phyloP scores from a whole-genome alignment of 2,888 invertebrate species.

The Neoaliturus tenellus region DNA sequence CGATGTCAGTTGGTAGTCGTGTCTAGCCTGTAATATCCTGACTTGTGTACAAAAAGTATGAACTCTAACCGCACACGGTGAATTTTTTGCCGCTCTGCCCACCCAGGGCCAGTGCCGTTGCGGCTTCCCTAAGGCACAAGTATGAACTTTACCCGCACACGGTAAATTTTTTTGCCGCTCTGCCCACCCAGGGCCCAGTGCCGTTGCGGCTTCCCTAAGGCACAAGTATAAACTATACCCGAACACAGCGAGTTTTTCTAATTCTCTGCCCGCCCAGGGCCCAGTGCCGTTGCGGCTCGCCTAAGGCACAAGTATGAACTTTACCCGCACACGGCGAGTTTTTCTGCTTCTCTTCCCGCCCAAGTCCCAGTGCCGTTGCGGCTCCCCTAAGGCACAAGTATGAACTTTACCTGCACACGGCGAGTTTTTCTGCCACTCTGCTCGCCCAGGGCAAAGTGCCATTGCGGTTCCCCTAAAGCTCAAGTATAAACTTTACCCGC shows the following conservation, averaged over 20 bases:
- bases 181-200: neutral
- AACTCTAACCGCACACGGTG: neutral
- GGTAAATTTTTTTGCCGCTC: neutral
- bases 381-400: neutral
- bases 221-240: neutral
- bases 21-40: too few relatives aligned
- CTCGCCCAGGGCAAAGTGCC: neutral
- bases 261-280: neutral
- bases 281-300: neutral
- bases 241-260: constrained; percentile 25
- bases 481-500: too few relatives aligned
- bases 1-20: too few relatives aligned
- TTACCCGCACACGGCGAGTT: constrained; percentile 9
- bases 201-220: neutral
- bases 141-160: neutral
- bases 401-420: neutral
- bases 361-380: neutral
- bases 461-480: neutral
- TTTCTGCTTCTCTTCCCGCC: neutral
- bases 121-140: neutral
- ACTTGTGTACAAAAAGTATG: too few relatives aligned
- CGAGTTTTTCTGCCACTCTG: neutral
- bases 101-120: too few relatives aligned
- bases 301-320: neutral
- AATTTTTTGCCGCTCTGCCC: neutral